Evolutionary conservation across 1,140 invertebrate species (phyloP).

Genomic region (Ceratitis capitata): DNA sequence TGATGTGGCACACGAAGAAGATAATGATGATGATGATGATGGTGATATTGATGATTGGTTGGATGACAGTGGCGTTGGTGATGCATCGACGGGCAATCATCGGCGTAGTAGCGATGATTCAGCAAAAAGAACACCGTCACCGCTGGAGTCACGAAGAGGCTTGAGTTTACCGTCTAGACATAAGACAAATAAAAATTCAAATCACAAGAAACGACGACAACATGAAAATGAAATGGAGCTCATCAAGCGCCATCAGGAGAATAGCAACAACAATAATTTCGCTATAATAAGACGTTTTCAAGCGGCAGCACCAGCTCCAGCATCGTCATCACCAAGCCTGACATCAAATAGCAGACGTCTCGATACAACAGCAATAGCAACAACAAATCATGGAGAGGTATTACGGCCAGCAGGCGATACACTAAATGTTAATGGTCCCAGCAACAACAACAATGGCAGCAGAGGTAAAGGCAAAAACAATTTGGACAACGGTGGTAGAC

Average conservation of each 20-base stretch:
- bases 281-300: slow-evolving; percentile 15
- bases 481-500: not conserved
- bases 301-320: not conserved
- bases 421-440: slow-evolving; percentile 53
- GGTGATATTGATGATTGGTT: slow-evolving; percentile 27
- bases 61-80: not conserved
- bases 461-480: slow-evolving; percentile 44
- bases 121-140: not conserved
- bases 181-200: slow-evolving; percentile 33
- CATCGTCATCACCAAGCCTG: not conserved
- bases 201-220: slow-evolving; percentile 16
- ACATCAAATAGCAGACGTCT: slow-evolving; percentile 35
- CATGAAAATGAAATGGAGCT: slow-evolving; percentile 11
- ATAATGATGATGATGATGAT: not conserved
- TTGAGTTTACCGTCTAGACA: slow-evolving; percentile 14
- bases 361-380: no score
- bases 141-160: not conserved
- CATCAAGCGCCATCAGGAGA: slow-evolving; percentile 50
- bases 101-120: slow-evolving; percentile 20
- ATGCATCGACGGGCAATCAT: not conserved
- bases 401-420: not conserved
- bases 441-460: slow-evolving; percentile 37
- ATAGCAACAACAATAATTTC: slow-evolving; percentile 41
- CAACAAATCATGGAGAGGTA: slow-evolving; percentile 53
- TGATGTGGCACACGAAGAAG: no score